Evolutionary conservation across 1,140 invertebrate species (phyloP).

Genomic region (Solen grandis): DNA sequence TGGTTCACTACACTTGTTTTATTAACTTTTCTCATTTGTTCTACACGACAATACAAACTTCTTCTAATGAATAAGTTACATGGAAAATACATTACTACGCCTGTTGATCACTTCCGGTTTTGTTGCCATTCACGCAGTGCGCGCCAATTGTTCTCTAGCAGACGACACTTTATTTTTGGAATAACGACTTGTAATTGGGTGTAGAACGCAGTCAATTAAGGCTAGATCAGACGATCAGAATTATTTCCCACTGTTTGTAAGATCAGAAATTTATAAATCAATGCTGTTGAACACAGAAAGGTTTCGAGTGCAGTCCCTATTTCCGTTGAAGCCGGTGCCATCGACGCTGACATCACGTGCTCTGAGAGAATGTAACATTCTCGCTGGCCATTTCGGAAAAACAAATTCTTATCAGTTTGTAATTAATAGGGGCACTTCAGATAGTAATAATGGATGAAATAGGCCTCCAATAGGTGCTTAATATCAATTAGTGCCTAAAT

Average conservation of each 20-base stretch:
- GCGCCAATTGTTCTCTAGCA: conserved; percentile 51
- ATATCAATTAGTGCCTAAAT: background rate
- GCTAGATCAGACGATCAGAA: conserved; percentile 47
- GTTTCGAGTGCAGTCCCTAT: conserved; percentile 40
- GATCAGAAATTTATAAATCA: conserved; percentile 56
- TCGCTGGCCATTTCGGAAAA: conserved; percentile 7
- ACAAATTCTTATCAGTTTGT: conserved; percentile 36
- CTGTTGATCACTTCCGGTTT: conserved; percentile 56
- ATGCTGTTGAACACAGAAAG: conserved; percentile 38
- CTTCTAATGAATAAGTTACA: conserved; percentile 57
- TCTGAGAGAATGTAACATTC: conserved; percentile 28
- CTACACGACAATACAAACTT: conserved; percentile 51
- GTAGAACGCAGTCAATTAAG: conserved; percentile 52
- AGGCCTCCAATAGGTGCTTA: background rate
- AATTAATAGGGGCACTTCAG: background rate
- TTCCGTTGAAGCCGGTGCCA: conserved; percentile 28
- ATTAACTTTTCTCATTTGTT: conserved; percentile 59
- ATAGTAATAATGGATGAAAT: background rate
- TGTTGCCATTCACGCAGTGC: conserved; percentile 42
- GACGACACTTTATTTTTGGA: conserved; percentile 54
- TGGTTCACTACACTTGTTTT: conserved; percentile 53
- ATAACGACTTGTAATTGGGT: conserved; percentile 59
- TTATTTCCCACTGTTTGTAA: conserved; percentile 54
- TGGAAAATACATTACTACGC: conserved; percentile 56
- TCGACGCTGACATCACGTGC: conserved; percentile 43